Percentiles rank a stretch among this genome's conserved stretches.
Conservation (phyloP, 2,113 vertebrate genomes). For the Pseudorectes ferrugineus region DNA sequence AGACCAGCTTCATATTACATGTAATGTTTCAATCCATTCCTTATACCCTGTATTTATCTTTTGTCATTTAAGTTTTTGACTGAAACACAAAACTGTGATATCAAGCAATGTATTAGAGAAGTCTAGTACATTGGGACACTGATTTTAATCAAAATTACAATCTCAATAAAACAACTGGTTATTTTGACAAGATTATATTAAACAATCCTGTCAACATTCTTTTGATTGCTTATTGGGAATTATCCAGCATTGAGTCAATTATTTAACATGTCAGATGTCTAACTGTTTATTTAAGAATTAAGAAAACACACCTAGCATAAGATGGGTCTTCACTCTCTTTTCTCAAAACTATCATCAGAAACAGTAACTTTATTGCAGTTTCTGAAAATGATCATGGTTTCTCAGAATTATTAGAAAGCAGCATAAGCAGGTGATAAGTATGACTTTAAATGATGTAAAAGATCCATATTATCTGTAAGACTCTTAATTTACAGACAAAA, state of each 20-base stretch:
- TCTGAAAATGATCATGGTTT: background rate
- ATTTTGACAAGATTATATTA: background rate
- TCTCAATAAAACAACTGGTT: background rate
- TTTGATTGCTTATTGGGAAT: background rate
- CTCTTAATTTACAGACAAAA: background rate
- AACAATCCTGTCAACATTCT: background rate
- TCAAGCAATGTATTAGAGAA: background rate
- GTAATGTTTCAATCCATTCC: background rate
- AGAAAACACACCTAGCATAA: background rate
- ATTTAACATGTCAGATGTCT: background rate
- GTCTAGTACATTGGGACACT: background rate
- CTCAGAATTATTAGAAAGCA: background rate
- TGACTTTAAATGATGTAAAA: background rate
- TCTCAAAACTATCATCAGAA: background rate
- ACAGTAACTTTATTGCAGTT: background rate
- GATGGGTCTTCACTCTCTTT: background rate
- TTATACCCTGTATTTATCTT: background rate
- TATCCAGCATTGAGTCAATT: background rate
- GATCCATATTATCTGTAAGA: background rate
- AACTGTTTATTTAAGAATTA: background rate
- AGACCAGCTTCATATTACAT: background rate
- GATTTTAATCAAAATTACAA: background rate
- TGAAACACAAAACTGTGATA: background rate
- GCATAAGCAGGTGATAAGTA: background rate
- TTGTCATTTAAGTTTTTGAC: background rate